These are phyloP conservation scores for Lamproptera curius DNA, from an alignment of 2,888 invertebrate species.

Conservation along the genomic window DNA sequence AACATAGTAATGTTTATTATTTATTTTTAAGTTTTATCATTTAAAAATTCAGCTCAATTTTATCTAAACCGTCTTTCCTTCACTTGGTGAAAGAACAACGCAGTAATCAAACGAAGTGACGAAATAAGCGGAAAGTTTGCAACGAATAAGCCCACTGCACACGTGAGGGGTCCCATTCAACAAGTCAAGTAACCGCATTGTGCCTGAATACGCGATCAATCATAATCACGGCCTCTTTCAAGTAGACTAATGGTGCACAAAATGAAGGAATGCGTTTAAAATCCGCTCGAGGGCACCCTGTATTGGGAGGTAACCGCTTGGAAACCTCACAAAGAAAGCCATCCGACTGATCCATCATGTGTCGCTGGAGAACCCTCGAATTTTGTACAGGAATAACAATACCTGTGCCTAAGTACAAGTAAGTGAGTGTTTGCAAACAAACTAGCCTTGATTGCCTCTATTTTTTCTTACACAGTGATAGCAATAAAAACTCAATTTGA, in stretches of 20 bases:
- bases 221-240: conserved; percentile 76
- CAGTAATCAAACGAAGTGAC: conserved; percentile 36
- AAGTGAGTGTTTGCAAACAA: too few species aligned
- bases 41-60: too few species aligned
- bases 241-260: conserved; percentile 74
- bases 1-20: too few species aligned
- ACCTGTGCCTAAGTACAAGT: too few species aligned
- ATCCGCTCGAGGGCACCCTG: conserved; percentile 52
- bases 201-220: conserved; percentile 62
- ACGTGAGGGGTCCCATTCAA: conserved; percentile 65
- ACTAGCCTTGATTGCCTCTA: too few species aligned
- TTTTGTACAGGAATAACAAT: too few species aligned
- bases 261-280: conserved; percentile 74
- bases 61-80: too few species aligned
- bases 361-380: conserved; percentile 33
- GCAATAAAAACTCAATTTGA: too few species aligned
- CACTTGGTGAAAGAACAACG: conserved; percentile 11
- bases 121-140: conserved; percentile 38
- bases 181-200: conserved; percentile 65
- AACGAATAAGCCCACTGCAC: conserved; percentile 57
- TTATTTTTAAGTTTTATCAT: too few species aligned
- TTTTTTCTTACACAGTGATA: too few species aligned
- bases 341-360: conserved; percentile 66
- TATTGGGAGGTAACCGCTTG: conserved; percentile 72
- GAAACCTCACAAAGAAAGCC: conserved; percentile 62